Base-by-base conservation (phyloP, 1,140 invertebrate genomes). In the Lepeophtheirus salmonis region DNA sequence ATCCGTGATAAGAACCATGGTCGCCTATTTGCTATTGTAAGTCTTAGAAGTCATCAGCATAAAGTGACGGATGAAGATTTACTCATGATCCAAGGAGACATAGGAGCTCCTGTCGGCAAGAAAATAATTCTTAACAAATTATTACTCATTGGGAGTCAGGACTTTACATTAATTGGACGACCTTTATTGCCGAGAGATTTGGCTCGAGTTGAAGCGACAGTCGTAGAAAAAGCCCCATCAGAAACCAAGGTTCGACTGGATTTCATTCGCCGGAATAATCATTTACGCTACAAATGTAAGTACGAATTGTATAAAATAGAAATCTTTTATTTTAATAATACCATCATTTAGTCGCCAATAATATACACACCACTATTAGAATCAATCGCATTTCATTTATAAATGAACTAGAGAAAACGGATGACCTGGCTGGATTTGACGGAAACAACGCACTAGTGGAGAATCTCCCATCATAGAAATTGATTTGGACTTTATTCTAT, bases 151-250 rank as follows among this genome's bases (percentile, higher is more conserved):
- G 90, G 86, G 1, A 78, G 80, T n/a, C 78, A 76, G 63, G 84
- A 92, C 69, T 92, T 94, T 64, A 84, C 86, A 4, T 68, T 94
- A 0, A 73, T 92, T 63, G 89, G 90, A 49, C 72, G 80, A 54
- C 89, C 89, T 0, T 63, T 92, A 14, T 71, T 94, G 6, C 80
- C 84, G 68, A 74, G 75, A 22, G 81, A 82, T 53, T 69, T 86
- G 24, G 83, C 88, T 0, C 72, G 75, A 53, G 76, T 95, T 0
- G 79, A 84, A 63, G 89, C 84, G 0, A 91, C 86, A 25, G 79
- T 95, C 3, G 81, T 95, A 52, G 88, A 90, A 64, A 92, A 94
- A 71, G 86, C 84, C 0, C 72, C 92, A 1, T 86, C 85, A 0
- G 80, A 88, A 65, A 86, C 82, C 0, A 84, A 83, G 68, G 82